Conservation (phyloP, 2,888 invertebrate genomes). For the Petrolisthes cinctipes region DNA sequence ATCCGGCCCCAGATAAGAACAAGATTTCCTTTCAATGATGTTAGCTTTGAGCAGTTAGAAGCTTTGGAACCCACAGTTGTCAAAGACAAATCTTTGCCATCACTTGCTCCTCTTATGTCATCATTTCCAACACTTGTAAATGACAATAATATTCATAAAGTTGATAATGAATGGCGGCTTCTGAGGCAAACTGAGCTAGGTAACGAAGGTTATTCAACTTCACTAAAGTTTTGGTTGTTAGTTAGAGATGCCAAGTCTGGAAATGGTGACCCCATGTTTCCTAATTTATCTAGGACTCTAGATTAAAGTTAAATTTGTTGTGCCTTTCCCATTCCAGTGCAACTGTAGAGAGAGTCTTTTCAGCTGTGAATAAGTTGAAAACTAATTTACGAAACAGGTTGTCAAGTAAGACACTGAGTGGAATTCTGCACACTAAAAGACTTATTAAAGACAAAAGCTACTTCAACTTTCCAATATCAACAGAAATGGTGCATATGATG, state of each 20-base stretch:
- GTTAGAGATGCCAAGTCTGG: constrained; percentile 13
- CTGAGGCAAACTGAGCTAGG: constrained; percentile 11
- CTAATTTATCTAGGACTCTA: neutral
- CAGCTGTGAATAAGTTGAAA: neutral
- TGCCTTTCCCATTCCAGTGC: constrained; percentile 18
- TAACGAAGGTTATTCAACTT: neutral
- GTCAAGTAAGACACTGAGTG: constrained; percentile 15
- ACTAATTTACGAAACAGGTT: neutral
- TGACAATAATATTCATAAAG: constrained; percentile 14
- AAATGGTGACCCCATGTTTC: constrained; percentile 25
- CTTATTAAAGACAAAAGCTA: neutral
- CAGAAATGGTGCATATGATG: constrained; percentile 29
- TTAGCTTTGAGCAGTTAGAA: constrained; percentile 26
- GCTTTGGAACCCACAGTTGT: constrained; percentile 20
- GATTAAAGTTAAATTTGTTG: constrained; percentile 12
- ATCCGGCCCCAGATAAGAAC: neutral
- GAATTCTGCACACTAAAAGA: constrained; percentile 21
- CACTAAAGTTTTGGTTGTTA: constrained; percentile 13
- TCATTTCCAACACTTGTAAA: constrained; percentile 20
- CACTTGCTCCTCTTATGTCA: constrained; percentile 30
- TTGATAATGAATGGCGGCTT: constrained; percentile 26
- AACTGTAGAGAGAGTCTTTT: constrained; percentile 9
- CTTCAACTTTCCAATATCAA: constrained; percentile 8
- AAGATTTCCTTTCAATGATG: constrained; percentile 23
- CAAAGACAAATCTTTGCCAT: constrained; percentile 22